Percentiles rank a stretch among this genome's conserved stretches.
Conservation (phyloP, 2,888 invertebrate species). For the Metopia argyrocephala region DNA sequence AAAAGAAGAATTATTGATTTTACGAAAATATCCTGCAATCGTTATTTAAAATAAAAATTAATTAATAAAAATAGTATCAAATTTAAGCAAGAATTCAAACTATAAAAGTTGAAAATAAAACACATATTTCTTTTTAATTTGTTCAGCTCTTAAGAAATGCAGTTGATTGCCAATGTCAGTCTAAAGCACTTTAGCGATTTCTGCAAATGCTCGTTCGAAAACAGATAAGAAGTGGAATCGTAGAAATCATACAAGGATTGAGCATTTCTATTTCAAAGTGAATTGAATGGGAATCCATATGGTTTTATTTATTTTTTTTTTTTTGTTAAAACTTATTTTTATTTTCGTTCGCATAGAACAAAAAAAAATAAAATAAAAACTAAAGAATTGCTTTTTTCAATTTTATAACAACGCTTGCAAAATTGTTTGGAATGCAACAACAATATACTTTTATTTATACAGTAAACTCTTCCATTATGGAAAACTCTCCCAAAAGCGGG, state of each 20-base stretch:
- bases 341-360: too few species aligned
- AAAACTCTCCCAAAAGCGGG: too few species aligned
- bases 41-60: too few species aligned
- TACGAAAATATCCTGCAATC: too few species aligned
- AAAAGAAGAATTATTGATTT: too few species aligned
- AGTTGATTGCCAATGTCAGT: constrained; percentile 56
- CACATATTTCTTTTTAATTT: constrained; percentile 14
- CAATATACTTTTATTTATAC: too few species aligned
- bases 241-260: neutral
- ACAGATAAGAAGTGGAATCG: constrained; percentile 26
- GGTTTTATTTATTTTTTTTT: too few species aligned
- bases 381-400: constrained; percentile 40
- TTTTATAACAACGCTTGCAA: constrained; percentile 44
- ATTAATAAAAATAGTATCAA: too few species aligned
- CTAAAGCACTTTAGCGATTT: constrained; percentile 19
- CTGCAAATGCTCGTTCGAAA: constrained; percentile 25
- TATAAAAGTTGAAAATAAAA: neutral
- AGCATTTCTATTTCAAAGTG: too few species aligned
- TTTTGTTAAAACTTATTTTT: too few species aligned
- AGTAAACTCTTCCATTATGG: too few species aligned
- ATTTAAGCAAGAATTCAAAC: too few species aligned
- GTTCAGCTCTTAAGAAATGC: constrained; percentile 34
- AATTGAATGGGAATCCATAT: constrained; percentile 53
- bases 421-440: constrained; percentile 1
- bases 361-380: constrained; percentile 28